phyloP scores from a whole-genome alignment of 2,113 vertebrate species.

The Oreotragus oreotragus region DNA sequence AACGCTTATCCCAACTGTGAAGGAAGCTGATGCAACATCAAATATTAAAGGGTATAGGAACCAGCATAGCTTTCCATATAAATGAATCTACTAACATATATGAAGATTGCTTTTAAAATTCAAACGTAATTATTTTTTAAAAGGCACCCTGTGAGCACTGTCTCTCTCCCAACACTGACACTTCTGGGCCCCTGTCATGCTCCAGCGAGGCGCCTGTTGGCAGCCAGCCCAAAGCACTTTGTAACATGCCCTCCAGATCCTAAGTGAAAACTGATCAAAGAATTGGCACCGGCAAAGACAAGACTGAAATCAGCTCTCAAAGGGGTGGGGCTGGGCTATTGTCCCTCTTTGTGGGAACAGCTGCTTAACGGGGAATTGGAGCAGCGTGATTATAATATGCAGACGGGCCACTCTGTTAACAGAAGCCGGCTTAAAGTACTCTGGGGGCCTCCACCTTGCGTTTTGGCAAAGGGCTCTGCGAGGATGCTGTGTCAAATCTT shows the following conservation, averaged over 20 bases:
- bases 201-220: slow-evolving; percentile 59
- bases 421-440: background rate
- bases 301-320: slow-evolving; percentile 32
- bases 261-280: slow-evolving; percentile 69
- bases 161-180: slow-evolving; percentile 22
- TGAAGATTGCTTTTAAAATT: slow-evolving; percentile 69
- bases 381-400: slow-evolving; percentile 21
- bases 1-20: background rate
- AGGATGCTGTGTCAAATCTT: slow-evolving; percentile 31
- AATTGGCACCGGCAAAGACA: slow-evolving; percentile 51
- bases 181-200: slow-evolving; percentile 55
- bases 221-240: slow-evolving; percentile 72
- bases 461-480: background rate
- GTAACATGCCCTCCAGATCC: slow-evolving; percentile 64
- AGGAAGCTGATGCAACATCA: background rate
- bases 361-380: slow-evolving; percentile 41
- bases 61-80: slow-evolving; percentile 67
- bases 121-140: slow-evolving; percentile 70
- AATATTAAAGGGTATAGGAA: slow-evolving; percentile 54
- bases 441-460: slow-evolving; percentile 25
- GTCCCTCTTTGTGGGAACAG: slow-evolving; percentile 68
- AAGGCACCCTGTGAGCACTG: slow-evolving; percentile 41
- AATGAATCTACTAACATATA: slow-evolving; percentile 66
- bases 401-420: background rate
- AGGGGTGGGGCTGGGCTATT: slow-evolving; percentile 55